Base-by-base conservation (phyloP, 1,140 invertebrate species). In the Periplaneta americana region DNA sequence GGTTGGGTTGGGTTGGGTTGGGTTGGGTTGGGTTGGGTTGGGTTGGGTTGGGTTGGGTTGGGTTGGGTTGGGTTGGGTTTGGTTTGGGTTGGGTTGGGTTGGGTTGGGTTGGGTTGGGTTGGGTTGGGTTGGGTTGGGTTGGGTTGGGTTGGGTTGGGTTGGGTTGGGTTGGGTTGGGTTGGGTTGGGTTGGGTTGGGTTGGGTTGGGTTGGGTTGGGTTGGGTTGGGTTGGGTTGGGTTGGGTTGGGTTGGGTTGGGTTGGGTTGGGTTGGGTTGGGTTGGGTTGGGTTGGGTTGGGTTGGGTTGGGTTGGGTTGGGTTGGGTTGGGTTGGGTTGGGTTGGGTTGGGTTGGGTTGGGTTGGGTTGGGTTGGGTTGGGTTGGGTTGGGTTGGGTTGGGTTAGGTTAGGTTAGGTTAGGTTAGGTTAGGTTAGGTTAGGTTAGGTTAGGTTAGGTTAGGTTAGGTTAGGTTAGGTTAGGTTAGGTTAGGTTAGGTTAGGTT, bases 321-420 rank as follows among this genome's bases (percentile, higher is more conserved):
- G 74, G 74, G 31, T 75, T 28, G 74, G 74, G 57, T 66, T 66
- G 57, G 74, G 74, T 75, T 75, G 74, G 74, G 74, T 75, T 75
- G 74, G 74, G 74, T 75, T 75, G 74, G 74, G 74, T 75, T 75
- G 74, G 74, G 74, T 75, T 75, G 22, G 74, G 74, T 75, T 75
- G 8, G 74, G 74, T 75, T 75, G 8, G 22, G 74, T 75, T 75
- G 8, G 74, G 74, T 75, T 75, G 22, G 74, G 74, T 75, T 75
- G 8, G 22, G 74, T 75, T 75, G 8, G 74, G 74, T 75, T 75
- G 22, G 74, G 74, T 75, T 75, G 8, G 22, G 74, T 75, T 75
- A 8, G 74, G 74, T 75, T 75, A 75, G 74, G 74, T 75, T 75
- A 34, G 74, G 74, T 75, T 9, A 9, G 74, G 74, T 75, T 75